Percentiles rank a stretch among this genome's conserved stretches.
phyloP scores from a whole-genome alignment of 2,888 invertebrate genomes.

The Trichogramma evanescens region DNA sequence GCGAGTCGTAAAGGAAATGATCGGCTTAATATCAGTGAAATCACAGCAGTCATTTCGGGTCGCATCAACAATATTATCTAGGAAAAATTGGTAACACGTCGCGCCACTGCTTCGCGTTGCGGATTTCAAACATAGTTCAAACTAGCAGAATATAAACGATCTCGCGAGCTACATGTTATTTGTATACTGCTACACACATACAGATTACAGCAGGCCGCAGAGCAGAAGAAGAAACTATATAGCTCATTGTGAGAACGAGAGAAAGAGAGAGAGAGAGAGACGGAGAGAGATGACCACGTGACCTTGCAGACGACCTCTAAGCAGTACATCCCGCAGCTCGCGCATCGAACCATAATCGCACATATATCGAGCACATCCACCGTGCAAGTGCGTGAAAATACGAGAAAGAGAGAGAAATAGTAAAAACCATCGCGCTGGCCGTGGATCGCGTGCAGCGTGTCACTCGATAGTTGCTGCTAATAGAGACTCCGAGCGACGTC shows the following conservation, averaged over 20 bases:
- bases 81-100: no score
- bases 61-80: no score
- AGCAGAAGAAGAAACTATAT: no score
- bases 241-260: background rate
- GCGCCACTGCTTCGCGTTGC: no score
- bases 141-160: background rate
- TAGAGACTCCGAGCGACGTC: no score
- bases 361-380: no score
- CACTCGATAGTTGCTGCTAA: no score
- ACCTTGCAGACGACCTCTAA: slow-evolving; percentile 45
- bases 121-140: no score
- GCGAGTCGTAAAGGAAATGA: no score
- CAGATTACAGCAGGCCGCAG: background rate
- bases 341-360: no score
- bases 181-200: background rate
- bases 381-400: background rate
- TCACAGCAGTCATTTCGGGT: no score
- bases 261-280: background rate
- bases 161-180: background rate
- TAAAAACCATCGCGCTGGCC: background rate
- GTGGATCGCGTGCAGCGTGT: background rate
- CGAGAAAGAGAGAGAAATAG: background rate
- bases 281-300: slow-evolving; percentile 31
- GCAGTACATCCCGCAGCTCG: background rate
- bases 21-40: no score